Evolutionary conservation across 2,113 vertebrate genomes (phyloP), one percentile per base, ranked within the genome.

Genomic region (Mobula birostris): DNA sequence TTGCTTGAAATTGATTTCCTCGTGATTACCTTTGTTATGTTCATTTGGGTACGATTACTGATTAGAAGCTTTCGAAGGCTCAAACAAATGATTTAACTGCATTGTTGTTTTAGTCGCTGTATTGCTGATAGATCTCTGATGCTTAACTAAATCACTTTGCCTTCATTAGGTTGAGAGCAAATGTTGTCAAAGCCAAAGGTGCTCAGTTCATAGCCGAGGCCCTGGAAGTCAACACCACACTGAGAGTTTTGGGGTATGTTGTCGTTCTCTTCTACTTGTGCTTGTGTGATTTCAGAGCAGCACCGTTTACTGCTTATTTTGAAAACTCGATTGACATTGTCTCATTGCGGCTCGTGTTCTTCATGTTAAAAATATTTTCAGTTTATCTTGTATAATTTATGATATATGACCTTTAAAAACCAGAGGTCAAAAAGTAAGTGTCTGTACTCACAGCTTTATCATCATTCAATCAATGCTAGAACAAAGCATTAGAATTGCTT

Each of bases 111-210:
- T 14, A 27, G 58, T 58, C 7, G 21, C 48, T 85, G 48, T 5
- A n/a, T 58, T 61, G 56, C 3, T 61, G 36, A 40, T 56, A 61
- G 21, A 14, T 87, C 56, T 9, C 27, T 61, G 29, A 6, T 27
- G 14, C 61, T 61, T 61, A 87, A 29, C 56, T 15, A 61, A 14
- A 29, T 87, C 56, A 12, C 56, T 29, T 61, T 87, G 56, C 14
- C 27, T 63, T 87, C 83, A 61, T 27, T n/a, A 87, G 83, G 58
- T 87, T 87, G 58, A 58, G 83, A n/a, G 83, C 83, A 87, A 87
- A 87, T 12, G 12, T 56, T 63, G 56, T 87, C 56, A 0, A 56
- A 29, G 56, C 56, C 27, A n/a, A 87, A 87, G 83, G 83, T 87
- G 83, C 83, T 24, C 48, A 5, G 11, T 87, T 27, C 5, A 61